These are phyloP conservation scores for Micromesistius poutassou DNA, from an alignment of 2,797 vertebrate species.

Conservation along the genomic window DNA sequence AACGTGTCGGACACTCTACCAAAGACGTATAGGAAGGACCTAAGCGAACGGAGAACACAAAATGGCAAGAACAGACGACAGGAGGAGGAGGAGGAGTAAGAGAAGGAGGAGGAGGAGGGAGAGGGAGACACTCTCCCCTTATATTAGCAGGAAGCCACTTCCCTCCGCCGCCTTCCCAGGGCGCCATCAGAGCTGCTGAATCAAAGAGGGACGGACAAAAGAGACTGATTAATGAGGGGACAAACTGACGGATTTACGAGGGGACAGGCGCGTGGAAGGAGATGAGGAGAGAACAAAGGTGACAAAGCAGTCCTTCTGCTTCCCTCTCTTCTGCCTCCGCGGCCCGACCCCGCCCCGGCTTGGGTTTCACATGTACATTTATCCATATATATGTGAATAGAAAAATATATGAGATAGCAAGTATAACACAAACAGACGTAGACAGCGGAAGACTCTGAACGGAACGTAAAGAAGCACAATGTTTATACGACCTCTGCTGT, in stretches of 20 bases:
- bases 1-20: slow-evolving; percentile 81
- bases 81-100: slow-evolving; percentile 24
- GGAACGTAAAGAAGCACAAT: slow-evolving; percentile 81
- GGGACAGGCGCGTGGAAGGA: background rate
- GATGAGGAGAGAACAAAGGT: slow-evolving; percentile 27
- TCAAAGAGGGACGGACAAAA: slow-evolving; percentile 21
- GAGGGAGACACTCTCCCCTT: slow-evolving; percentile 16
- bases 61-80: slow-evolving; percentile 42
- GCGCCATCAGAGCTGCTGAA: slow-evolving; percentile 34
- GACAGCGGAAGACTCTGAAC: slow-evolving; percentile 68
- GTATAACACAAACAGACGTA: slow-evolving; percentile 57
- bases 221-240: slow-evolving; percentile 44
- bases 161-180: background rate
- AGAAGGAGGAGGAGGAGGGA: background rate
- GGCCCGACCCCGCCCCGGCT: slow-evolving; percentile 55
- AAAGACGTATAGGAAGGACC: slow-evolving; percentile 75
- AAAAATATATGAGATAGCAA: slow-evolving; percentile 72
- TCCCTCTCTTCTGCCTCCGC: slow-evolving; percentile 44
- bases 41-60: slow-evolving; percentile 57
- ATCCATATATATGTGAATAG: slow-evolving; percentile 63
- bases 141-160: background rate
- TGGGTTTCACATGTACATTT: slow-evolving; percentile 74
- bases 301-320: slow-evolving; percentile 33
- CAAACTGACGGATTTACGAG: slow-evolving; percentile 28
- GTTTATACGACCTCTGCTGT: slow-evolving; percentile 76